Base-by-base conservation (phyloP, 2,113 vertebrate genomes). In the Tychaedon coryphoeus region DNA sequence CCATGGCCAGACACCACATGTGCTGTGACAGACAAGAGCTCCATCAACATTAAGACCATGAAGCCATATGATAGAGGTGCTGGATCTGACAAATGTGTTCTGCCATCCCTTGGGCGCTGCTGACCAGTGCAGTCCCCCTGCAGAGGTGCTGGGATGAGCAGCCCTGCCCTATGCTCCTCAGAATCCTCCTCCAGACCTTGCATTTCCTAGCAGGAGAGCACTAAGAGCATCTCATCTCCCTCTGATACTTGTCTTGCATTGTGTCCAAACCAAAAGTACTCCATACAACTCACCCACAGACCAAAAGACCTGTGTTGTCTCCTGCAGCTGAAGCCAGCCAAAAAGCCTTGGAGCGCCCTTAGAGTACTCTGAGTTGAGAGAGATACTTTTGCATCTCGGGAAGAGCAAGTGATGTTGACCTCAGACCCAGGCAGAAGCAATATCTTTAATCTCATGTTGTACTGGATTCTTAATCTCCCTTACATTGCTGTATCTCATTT, bases 401-500 rank as follows among this genome's bases (percentile, higher is more conserved):
- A 90, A 51, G 64, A 92, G 36, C 17, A 1, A 74, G 36, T 45
- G 31, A 66, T 66, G 82, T 70, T 94, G 80, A 91, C 82, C 75
- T 91, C 92, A 58, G 83, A 89, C 71, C 72, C 64, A 81, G 81
- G 81, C 90, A 93, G 84, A 75, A 90, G 62, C 78, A 81, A 0
- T 93, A 96, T 97, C 96, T 97, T 92, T 91, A 95, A 97, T 97
- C 96, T 95, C 64, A 9, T 91, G 86, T 96, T 95, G 77, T 90
- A 90, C 88, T 82, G 92, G 90, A 91, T 88, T 86, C 74, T 88
- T 97, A 97, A 97, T 98, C 95, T 97, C 66, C 81, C 58, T 91
- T 93, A 72, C 79, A 38, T 88, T 94, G 88, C 95, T 96, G 87
- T 97, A 96, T 98, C 97, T 97, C 97, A 92, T 93, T 97, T 96